Conservation (phyloP, 2,797 vertebrate genomes). For the Aulostomus chinensis region DNA sequence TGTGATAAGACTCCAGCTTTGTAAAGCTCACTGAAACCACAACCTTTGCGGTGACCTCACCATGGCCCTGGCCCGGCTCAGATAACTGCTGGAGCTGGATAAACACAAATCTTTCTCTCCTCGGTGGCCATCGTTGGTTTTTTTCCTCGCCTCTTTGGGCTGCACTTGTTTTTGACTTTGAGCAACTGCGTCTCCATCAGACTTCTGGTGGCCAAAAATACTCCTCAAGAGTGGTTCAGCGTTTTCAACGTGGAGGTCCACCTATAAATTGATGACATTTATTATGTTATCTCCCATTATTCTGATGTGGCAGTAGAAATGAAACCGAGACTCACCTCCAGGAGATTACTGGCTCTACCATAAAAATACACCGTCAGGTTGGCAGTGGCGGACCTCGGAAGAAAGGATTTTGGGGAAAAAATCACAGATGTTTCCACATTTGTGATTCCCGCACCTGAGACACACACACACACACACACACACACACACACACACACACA, state of each 20-base stretch:
- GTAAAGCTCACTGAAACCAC: not conserved
- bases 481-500: no score
- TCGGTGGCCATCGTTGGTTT: slow-evolving; percentile 42
- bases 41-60: slow-evolving; percentile 63
- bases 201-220: slow-evolving; percentile 67
- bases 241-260: slow-evolving; percentile 84
- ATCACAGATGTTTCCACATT: slow-evolving; percentile 85
- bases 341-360: slow-evolving; percentile 83
- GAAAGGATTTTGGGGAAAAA: slow-evolving; percentile 87
- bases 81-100: slow-evolving; percentile 64
- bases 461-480: slow-evolving; percentile 10
- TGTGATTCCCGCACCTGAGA: slow-evolving; percentile 77
- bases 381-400: slow-evolving; percentile 80
- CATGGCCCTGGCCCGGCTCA: slow-evolving; percentile 80
- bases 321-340: slow-evolving; percentile 79
- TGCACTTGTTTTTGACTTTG: slow-evolving; percentile 30
- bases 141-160: slow-evolving; percentile 42
- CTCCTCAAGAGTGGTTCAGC: slow-evolving; percentile 79
- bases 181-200: slow-evolving; percentile 36
- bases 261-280: slow-evolving; percentile 54
- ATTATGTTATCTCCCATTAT: no score
- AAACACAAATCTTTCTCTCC: slow-evolving; percentile 71
- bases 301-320: not conserved
- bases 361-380: slow-evolving; percentile 84
- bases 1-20: not conserved